phyloP scores from a whole-genome alignment of 2,888 invertebrate species.

The Meganola albula region DNA sequence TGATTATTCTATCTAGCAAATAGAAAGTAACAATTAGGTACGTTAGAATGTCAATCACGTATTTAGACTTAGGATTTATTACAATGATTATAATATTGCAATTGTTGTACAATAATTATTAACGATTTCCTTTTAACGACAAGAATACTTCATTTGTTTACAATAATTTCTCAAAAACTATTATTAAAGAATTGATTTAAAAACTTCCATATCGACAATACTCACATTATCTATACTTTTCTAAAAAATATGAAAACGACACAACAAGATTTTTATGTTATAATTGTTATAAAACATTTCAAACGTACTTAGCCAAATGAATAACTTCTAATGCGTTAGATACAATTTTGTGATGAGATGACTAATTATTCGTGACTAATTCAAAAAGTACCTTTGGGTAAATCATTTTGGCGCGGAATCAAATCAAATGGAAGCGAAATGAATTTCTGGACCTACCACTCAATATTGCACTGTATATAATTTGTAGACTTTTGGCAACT shows the following conservation, averaged over 20 bases:
- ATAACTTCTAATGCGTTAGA: constrained; percentile 54
- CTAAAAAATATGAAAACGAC: constrained; percentile 74
- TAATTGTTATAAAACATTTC: constrained; percentile 55
- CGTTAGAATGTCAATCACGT: constrained; percentile 60
- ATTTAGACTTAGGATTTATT: constrained; percentile 52
- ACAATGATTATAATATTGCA: constrained; percentile 65
- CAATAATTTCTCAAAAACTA: constrained; percentile 63
- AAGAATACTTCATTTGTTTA: constrained; percentile 63
- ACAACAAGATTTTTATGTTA: constrained; percentile 65
- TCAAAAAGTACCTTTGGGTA: too few relatives aligned
- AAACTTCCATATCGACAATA: constrained; percentile 55
- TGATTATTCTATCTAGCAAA: constrained; percentile 77
- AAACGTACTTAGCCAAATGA: constrained; percentile 61
- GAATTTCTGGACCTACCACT: too few relatives aligned
- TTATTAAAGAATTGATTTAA: constrained; percentile 48
- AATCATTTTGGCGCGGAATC: too few relatives aligned
- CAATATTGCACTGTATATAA: too few relatives aligned
- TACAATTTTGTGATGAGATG: constrained; percentile 73
- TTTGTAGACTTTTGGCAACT: too few relatives aligned
- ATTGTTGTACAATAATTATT: constrained; percentile 62
- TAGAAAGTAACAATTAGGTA: constrained; percentile 77
- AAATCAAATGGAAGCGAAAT: too few relatives aligned
- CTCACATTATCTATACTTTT: constrained; percentile 57
- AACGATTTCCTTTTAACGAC: constrained; percentile 64
- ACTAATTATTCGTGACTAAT: constrained; percentile 66